Conservation (phyloP, 2,888 invertebrate genomes). For the Archaeoteleia sp. region DNA sequence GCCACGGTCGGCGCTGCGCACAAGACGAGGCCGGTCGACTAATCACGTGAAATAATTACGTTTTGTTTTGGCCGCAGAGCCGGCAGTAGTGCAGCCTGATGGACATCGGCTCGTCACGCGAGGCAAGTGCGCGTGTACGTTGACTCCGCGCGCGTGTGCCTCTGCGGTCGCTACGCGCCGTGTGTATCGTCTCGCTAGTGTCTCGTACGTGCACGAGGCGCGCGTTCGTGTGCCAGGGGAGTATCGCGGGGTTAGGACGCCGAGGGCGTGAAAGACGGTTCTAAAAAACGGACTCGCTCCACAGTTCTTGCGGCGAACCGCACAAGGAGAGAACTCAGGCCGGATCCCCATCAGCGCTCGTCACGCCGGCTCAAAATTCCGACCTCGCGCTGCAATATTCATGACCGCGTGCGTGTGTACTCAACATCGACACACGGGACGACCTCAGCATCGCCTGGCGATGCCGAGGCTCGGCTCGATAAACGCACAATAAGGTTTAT, state of each 20-base stretch:
- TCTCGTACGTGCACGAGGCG: slow-evolving; percentile 31
- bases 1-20: slow-evolving; percentile 10
- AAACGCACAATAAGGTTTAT: too few species aligned
- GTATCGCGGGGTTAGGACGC: slow-evolving; percentile 30
- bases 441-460: too few species aligned
- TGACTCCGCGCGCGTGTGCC: slow-evolving; percentile 25
- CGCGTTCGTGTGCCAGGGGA: slow-evolving; percentile 9
- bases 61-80: slow-evolving; percentile 67
- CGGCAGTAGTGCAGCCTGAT: slow-evolving; percentile 58
- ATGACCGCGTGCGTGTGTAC: slow-evolving; percentile 55
- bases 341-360: slow-evolving; percentile 69
- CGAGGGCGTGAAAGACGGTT: slow-evolving; percentile 46
- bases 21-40: slow-evolving; percentile 57
- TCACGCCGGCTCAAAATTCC: slow-evolving; percentile 71
- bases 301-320: slow-evolving; percentile 53
- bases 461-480: too few species aligned
- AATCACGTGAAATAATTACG: slow-evolving; percentile 73
- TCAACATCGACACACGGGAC: too few species aligned
- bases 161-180: too few species aligned
- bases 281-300: slow-evolving; percentile 61
- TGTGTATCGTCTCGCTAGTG: slow-evolving; percentile 39
- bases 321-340: slow-evolving; percentile 64
- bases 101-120: slow-evolving; percentile 70
- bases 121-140: slow-evolving; percentile 43
- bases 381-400: slow-evolving; percentile 62